A percentile compares a stretch with the other conserved stretches of the same genome.
Conservation (phyloP, 2,797 vertebrate species). For the Cossypha polioptera region DNA sequence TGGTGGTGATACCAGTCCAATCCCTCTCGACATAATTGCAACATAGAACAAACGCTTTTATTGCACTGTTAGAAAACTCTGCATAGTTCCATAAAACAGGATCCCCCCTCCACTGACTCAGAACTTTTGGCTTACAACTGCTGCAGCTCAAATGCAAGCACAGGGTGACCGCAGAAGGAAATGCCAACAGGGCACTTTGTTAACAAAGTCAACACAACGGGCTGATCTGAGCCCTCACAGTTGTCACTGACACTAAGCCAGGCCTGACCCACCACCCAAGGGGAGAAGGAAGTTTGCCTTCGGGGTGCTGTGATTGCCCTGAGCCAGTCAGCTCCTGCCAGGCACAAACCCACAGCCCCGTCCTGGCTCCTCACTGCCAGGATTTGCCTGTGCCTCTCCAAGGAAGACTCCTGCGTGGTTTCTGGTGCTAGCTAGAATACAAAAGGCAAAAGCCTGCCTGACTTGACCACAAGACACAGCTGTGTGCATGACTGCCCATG, state of each 20-base stretch:
- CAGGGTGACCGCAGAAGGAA: background rate
- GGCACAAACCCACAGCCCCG: background rate
- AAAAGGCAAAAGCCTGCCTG: background rate
- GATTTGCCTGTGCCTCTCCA: background rate
- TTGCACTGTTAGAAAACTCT: constrained; percentile 76
- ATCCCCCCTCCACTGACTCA: background rate
- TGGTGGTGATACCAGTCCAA: too few relatives aligned
- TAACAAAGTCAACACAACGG: background rate
- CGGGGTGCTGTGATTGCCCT: background rate
- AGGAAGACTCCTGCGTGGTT: background rate
- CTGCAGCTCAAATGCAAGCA: background rate
- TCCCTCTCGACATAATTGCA: background rate
- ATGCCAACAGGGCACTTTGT: background rate
- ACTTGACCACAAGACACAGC: background rate
- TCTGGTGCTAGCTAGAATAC: background rate
- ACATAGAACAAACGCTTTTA: constrained; percentile 77
- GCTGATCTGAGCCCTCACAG: background rate
- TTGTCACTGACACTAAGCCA: background rate
- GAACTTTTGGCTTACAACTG: constrained; percentile 19
- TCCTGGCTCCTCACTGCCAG: background rate
- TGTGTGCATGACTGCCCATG: background rate
- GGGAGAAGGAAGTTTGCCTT: background rate
- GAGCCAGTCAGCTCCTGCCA: background rate
- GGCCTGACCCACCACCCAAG: background rate
- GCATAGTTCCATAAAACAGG: constrained; percentile 57